A percentile compares a stretch with the other conserved stretches of the same genome.
These are phyloP conservation scores for Sylvilagus floridanus DNA, from an alignment of 2,797 vertebrate species.

Conservation along the genomic window DNA sequence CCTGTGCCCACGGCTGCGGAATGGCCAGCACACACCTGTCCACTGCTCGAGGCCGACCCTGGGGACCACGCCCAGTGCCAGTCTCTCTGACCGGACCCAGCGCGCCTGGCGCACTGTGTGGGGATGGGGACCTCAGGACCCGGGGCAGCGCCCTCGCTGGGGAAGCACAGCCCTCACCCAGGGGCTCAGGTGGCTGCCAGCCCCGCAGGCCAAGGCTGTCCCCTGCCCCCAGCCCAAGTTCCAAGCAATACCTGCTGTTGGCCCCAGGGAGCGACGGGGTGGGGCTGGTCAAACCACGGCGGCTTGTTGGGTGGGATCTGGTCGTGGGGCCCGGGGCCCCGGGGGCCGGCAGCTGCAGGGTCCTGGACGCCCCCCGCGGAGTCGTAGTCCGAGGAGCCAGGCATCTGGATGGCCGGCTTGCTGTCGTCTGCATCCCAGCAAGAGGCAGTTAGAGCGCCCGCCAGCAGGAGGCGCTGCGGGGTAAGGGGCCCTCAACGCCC, in stretches of 20 bases:
- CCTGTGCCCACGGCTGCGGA: no score
- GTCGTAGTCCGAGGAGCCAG: slow-evolving; percentile 93
- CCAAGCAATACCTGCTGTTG: slow-evolving; percentile 93
- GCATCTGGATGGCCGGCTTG: slow-evolving; percentile 91
- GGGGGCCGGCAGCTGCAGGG: slow-evolving; percentile 85
- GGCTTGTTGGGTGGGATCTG: slow-evolving; percentile 93
- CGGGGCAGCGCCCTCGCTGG: no score
- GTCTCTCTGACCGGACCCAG: no score
- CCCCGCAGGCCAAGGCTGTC: slow-evolving; percentile 49
- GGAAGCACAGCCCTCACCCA: no score
- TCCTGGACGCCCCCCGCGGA: slow-evolving; percentile 88
- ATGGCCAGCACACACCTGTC: no score
- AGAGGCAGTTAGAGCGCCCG: not conserved
- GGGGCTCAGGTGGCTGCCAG: not conserved
- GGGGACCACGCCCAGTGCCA: no score
- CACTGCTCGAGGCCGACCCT: no score
- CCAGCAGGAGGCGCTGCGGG: rapidly evolving
- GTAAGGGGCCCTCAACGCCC: not conserved
- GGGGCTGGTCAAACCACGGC: slow-evolving; percentile 96
- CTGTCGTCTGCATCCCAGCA: slow-evolving; percentile 89
- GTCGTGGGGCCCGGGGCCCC: slow-evolving; percentile 92
- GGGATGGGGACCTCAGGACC: no score
- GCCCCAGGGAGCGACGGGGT: slow-evolving; percentile 94
- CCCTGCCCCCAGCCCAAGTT: not conserved
- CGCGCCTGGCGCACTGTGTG: no score